A percentile compares a stretch with the other conserved stretches of the same genome.
These are phyloP conservation scores for Trissolcus brochymenae DNA, from an alignment of 2,888 invertebrate genomes.

Conservation along the genomic window DNA sequence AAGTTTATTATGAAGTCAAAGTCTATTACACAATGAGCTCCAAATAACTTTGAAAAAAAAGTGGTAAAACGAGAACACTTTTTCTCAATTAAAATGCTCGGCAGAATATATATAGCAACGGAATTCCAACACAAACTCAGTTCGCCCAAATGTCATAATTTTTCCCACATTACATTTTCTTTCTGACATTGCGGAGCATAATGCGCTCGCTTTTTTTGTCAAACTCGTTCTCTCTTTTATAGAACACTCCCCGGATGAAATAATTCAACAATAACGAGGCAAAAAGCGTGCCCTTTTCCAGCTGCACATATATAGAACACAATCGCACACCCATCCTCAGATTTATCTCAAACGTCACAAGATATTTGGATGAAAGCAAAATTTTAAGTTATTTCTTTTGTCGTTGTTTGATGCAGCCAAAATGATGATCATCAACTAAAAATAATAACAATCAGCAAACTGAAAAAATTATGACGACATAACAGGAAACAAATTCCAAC, in stretches of 20 bases:
- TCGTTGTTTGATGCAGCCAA: too few relatives aligned
- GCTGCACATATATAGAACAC: conserved; percentile 26
- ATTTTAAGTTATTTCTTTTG: too few relatives aligned
- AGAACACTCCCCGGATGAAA: conserved; percentile 36
- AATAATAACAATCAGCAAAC: too few relatives aligned
- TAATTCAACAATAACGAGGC: conserved; percentile 41
- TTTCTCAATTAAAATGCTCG: conserved; percentile 3
- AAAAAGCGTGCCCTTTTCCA: conserved; percentile 40
- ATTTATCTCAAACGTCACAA: conserved; percentile 35
- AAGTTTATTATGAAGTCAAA: too few relatives aligned
- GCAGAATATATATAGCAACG: conserved; percentile 24
- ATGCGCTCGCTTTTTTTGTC: conserved; percentile 37
- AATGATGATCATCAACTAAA: too few relatives aligned
- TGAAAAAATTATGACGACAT: too few relatives aligned
- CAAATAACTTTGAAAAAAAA: too few relatives aligned
- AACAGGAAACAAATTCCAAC: too few relatives aligned
- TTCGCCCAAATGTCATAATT: conserved; percentile 28
- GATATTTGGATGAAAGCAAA: conserved; percentile 24
- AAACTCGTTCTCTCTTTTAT: conserved; percentile 27
- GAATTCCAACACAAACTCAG: conserved; percentile 15
- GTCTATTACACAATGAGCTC: too few relatives aligned
- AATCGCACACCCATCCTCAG: conserved; percentile 28
- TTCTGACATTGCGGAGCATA: conserved; percentile 13
- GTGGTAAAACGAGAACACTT: too few relatives aligned
- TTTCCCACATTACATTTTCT: conserved; percentile 40